Base-by-base conservation (phyloP, 2,888 invertebrate species). In the Calameuta pallipes region DNA sequence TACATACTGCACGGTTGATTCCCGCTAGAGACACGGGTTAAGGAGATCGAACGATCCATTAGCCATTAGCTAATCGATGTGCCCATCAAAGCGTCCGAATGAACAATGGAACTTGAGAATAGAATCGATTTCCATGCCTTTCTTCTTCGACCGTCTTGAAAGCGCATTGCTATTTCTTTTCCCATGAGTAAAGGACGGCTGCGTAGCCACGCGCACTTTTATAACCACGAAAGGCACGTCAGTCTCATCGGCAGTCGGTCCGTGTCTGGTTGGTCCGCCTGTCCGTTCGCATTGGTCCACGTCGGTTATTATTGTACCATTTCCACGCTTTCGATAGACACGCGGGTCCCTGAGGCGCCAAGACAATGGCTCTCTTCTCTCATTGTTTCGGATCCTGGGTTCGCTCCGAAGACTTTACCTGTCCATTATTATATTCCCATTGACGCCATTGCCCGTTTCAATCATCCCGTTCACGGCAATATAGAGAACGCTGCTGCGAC, bases 361-460 rank as follows among this genome's bases (percentile, higher is more conserved):
- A 85, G 83, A 87, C 84, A 87, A 87, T 85, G 83, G 84, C 85
- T 83, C 82, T 82, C 82, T 85, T 82, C 82, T 82, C 82, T 85
- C 84, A 84, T 87, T 86, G 87, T 87, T 87, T 85, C 87, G 56
- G 56, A 56, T 56, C 56, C 56, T 56, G 23, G 56, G 56, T 23
- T 23, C 56, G 56, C 56, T 56, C 56, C 23, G 23, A 56, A 56
- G 56, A 56, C 56, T 56, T 56, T 23, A 56, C 56, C 56, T 23
- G 56, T 56, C 56, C 56, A 56, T 56, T 56, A 56, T 56, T 56
- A 56, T 56, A 56, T 56, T 23, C 56, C 56, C 56, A 56, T 56
- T 56, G 56, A 56, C 56, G 56, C 56, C 56, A 23, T 23, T 23
- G 56, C 23, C 56, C 23, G 56, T 23, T 56, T 56, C 56, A 56